A percentile compares a stretch with the other conserved stretches of the same genome.
These are phyloP conservation scores for Heliangelus exortis DNA, from an alignment of 2,797 vertebrate species.

Conservation along the genomic window DNA sequence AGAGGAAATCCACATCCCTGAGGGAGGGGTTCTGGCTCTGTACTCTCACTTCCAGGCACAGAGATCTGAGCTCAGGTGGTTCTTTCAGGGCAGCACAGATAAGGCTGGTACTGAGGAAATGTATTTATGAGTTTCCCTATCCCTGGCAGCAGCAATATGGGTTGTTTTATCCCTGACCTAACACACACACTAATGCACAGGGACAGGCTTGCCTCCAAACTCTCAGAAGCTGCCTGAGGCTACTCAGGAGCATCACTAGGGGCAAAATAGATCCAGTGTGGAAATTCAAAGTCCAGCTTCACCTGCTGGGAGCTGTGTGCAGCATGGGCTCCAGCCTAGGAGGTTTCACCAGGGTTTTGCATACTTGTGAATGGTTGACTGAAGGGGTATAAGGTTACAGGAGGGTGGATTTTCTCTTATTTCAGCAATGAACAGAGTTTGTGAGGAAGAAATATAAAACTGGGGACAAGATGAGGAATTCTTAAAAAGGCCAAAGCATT, in stretches of 20 bases:
- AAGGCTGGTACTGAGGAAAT: background rate
- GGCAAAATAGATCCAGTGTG: fast-evolving
- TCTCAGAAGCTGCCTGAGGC: background rate
- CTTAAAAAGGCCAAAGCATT: background rate
- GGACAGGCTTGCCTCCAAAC: background rate
- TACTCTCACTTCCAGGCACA: fast-evolving
- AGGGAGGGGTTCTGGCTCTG: fast-evolving
- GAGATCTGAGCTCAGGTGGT: fast-evolving
- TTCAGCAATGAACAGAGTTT: background rate
- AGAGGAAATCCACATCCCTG: fast-evolving
- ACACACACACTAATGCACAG: background rate
- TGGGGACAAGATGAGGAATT: background rate
- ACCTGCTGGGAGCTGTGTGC: background rate
- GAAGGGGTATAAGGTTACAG: background rate
- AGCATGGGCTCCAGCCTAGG: background rate
- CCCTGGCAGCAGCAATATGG: background rate
- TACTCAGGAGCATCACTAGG: background rate
- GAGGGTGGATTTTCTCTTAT: background rate
- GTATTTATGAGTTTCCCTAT: background rate
- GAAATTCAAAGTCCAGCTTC: background rate
- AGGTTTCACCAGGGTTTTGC: background rate
- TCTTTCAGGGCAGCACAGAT: background rate
- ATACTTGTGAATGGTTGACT: background rate
- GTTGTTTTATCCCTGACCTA: background rate
- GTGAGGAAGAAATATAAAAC: background rate